phyloP scores from a whole-genome alignment of 2,888 invertebrate genomes.

The Epirrhoe alternata region DNA sequence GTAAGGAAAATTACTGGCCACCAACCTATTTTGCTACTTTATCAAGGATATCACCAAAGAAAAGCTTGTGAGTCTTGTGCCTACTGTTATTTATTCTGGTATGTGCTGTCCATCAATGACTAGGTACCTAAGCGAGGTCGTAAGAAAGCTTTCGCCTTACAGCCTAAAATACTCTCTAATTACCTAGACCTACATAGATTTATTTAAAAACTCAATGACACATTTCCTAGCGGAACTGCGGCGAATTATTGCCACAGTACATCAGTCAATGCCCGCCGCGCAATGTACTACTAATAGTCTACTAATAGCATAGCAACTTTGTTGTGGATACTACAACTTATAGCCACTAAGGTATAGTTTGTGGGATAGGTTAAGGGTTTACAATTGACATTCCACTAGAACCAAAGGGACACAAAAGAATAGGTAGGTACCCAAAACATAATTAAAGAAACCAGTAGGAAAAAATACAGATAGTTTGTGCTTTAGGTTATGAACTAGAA shows the following conservation, averaged over 20 bases:
- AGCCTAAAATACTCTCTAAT: constrained; percentile 29
- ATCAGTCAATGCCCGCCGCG: constrained; percentile 42
- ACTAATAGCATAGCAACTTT: constrained; percentile 46
- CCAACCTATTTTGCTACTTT: too few relatives aligned
- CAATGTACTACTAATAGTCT: constrained; percentile 34
- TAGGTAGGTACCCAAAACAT: too few relatives aligned
- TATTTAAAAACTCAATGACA: constrained; percentile 37
- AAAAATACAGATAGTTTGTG: too few relatives aligned
- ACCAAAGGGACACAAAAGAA: too few relatives aligned
- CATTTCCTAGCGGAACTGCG: constrained; percentile 26
- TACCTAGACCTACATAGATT: constrained; percentile 33
- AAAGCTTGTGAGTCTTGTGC: not conserved
- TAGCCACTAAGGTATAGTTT: not conserved
- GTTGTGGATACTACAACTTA: constrained; percentile 29
- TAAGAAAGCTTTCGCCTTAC: constrained; percentile 6
- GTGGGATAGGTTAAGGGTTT: too few relatives aligned
- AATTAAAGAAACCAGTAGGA: too few relatives aligned
- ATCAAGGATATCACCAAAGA: not conserved
- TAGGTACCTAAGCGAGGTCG: not conserved
- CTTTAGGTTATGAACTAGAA: too few relatives aligned
- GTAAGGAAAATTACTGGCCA: too few relatives aligned
- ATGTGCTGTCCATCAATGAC: not conserved
- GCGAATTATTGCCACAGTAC: constrained; percentile 29
- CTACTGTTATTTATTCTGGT: not conserved
- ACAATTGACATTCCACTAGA: too few relatives aligned